These are phyloP conservation scores for Philopotamus ludificatus DNA, from an alignment of 1,140 invertebrate species.

Conservation along the genomic window DNA sequence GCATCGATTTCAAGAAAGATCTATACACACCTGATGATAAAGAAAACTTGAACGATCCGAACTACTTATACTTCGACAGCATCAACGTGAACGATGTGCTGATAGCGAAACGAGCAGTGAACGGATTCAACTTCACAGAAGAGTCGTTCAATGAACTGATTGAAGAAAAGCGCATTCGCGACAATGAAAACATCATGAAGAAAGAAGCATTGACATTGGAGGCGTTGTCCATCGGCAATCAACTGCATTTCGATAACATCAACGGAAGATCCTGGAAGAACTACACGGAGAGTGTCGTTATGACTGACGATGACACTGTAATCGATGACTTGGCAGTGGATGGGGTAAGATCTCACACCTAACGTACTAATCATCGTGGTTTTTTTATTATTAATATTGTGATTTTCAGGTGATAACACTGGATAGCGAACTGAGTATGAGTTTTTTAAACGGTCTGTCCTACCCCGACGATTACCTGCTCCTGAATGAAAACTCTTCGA, in stretches of 20 bases:
- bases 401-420: conserved; percentile 47
- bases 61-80: conserved; percentile 38
- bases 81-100: conserved; percentile 40
- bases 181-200: not conserved
- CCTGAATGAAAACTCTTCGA: conserved; percentile 43
- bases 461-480: conserved; percentile 54
- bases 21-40: conserved; percentile 23
- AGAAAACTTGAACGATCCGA: conserved; percentile 1
- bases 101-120: conserved; percentile 38
- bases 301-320: conserved; percentile 45
- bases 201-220: conserved; percentile 20
- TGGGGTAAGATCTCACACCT: conserved; percentile 52
- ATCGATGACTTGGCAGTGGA: conserved; percentile 48
- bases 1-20: conserved; percentile 37
- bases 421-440: conserved; percentile 43
- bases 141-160: conserved; percentile 23
- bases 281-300: conserved; percentile 48
- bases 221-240: conserved; percentile 23
- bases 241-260: conserved; percentile 44
- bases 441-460: conserved; percentile 49
- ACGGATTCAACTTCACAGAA: conserved; percentile 33
- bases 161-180: conserved; percentile 11
- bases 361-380: too few species aligned
- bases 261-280: conserved; percentile 47
- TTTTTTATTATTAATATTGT: conserved; percentile 19